Conservation (phyloP, 2,888 invertebrate species). For the Nomada fabriciana region DNA sequence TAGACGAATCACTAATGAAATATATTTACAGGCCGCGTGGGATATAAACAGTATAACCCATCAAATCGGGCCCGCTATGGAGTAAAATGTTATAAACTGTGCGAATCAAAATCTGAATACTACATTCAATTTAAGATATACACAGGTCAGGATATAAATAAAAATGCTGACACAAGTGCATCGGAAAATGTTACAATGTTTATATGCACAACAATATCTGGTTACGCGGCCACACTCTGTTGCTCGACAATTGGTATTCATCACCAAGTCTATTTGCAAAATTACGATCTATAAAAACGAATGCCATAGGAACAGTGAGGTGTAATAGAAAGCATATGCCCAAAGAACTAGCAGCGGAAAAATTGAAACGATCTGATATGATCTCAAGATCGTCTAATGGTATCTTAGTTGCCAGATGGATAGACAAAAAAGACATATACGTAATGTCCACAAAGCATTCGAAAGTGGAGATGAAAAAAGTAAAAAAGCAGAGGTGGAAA, state of each 20-base stretch:
- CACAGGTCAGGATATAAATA: conserved; percentile 44
- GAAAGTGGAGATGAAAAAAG: too few species aligned
- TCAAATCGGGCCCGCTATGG: conserved; percentile 67
- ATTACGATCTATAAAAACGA: conserved; percentile 24
- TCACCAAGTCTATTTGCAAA: conserved; percentile 38
- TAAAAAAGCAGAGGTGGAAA: too few species aligned
- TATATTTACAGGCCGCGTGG: conserved; percentile 67
- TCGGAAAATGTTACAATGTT: conserved; percentile 44
- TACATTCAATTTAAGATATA: conserved; percentile 59
- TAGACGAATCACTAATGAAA: conserved; percentile 68
- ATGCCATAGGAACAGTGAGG: conserved; percentile 34
- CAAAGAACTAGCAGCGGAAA: conserved; percentile 36
- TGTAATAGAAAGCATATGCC: conserved; percentile 37
- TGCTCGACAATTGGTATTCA: conserved; percentile 36
- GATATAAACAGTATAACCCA: conserved; percentile 56
- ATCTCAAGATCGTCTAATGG: conserved; percentile 35
- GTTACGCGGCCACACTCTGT: conserved; percentile 45
- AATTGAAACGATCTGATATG: conserved; percentile 29
- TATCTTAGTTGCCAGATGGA: conserved; percentile 48
- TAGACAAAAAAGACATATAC: conserved; percentile 58
- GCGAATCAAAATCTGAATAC: conserved; percentile 61
- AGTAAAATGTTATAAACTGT: conserved; percentile 72
- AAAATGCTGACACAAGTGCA: conserved; percentile 35
- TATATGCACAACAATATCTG: conserved; percentile 20
- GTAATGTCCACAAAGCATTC: too few species aligned